Evolutionary conservation across 35 echinoderm and acorn worm genomes (phyloP).

Genomic region (Lytechinus pictus): DNA sequence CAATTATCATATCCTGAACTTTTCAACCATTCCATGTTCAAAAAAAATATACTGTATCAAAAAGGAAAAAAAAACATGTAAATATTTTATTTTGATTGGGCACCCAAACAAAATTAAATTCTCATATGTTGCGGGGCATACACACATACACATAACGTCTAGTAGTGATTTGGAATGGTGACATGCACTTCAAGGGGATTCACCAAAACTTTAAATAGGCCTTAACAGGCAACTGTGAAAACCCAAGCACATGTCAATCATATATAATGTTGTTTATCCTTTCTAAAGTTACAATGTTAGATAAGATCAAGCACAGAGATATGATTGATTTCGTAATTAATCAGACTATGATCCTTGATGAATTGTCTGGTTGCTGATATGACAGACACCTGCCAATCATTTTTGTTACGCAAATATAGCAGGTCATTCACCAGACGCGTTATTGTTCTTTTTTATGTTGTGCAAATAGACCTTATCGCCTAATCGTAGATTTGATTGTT

Average conservation of each 20-base stretch:
- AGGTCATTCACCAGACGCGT: background rate
- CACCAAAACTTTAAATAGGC: background rate
- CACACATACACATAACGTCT: no score
- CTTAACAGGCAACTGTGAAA: background rate
- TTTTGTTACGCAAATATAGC: background rate
- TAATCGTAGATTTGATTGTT: background rate
- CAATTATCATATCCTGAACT: no score
- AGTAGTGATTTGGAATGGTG: no score
- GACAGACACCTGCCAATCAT: background rate
- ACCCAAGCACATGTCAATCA: background rate
- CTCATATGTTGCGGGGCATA: no score
- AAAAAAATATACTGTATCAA: no score
- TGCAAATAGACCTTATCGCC: background rate
- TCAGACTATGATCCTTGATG: background rate
- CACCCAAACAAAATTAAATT: no score
- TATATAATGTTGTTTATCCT: background rate
- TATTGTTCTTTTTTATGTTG: background rate
- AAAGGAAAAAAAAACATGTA: no score
- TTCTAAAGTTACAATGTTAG: background rate
- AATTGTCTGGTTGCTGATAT: background rate
- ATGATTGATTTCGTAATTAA: background rate
- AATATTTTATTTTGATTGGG: no score
- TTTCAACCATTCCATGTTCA: no score
- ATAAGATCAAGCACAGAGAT: conserved; percentile 4
- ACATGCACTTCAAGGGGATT: no score